Percentiles rank a stretch among this genome's conserved stretches.
These are phyloP conservation scores for Musca domestica DNA, from an alignment of 1,140 invertebrate genomes.

Conservation along the genomic window DNA sequence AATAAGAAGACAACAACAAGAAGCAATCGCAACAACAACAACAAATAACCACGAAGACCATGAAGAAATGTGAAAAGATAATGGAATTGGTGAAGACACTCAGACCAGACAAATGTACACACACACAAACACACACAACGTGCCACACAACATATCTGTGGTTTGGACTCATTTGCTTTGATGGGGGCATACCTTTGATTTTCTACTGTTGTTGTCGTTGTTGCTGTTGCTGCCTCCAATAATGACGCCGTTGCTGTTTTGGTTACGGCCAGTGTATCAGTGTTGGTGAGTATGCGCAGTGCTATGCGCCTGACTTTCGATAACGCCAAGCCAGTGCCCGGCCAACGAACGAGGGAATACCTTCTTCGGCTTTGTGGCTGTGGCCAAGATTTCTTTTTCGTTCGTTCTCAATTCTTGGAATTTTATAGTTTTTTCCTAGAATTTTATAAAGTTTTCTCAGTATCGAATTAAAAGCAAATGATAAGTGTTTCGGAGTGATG, in stretches of 20 bases:
- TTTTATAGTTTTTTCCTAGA: constrained; percentile 52
- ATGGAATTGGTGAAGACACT: constrained; percentile 29
- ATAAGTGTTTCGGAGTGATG: constrained; percentile 3
- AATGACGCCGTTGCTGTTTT: not conserved
- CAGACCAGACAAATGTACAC: not conserved
- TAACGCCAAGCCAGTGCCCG: not conserved
- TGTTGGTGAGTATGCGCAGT: not conserved
- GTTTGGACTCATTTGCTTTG: not conserved
- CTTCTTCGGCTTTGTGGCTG: constrained; percentile 30
- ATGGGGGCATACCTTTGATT: constrained; percentile 17
- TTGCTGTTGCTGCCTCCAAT: not conserved
- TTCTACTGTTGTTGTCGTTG: not conserved
- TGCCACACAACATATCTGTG: not conserved
- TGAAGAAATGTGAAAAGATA: constrained; percentile 23
- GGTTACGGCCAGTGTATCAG: constrained; percentile 11
- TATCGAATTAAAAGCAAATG: constrained; percentile 25
- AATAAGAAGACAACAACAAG: not conserved
- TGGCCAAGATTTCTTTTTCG: not conserved
- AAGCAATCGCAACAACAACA: not conserved
- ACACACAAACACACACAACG: constrained; percentile 2
- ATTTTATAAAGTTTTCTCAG: constrained; percentile 31
- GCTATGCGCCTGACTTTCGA: constrained; percentile 13
- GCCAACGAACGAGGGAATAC: constrained; percentile 44
- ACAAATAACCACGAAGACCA: constrained; percentile 5
- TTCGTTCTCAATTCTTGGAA: constrained; percentile 46